Evolutionary conservation across 1,140 invertebrate genomes (phyloP), one percentile per base, ranked within the genome.

Genomic region (Globodera rostochiensis): DNA sequence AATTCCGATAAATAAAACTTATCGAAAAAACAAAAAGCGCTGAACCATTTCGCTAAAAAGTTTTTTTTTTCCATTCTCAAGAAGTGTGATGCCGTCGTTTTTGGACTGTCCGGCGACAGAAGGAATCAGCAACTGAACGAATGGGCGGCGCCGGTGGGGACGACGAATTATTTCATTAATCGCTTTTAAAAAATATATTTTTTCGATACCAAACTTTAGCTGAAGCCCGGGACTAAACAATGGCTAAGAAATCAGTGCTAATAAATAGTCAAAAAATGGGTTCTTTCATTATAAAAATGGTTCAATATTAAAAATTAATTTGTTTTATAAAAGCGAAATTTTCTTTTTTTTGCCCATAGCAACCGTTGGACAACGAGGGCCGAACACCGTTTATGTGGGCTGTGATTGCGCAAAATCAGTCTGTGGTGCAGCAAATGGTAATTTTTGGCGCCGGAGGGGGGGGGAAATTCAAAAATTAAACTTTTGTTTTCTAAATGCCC

Each of bases 381-480:
- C 81, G 84, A 57, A 80, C 84, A 8, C 67, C 67, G 25, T 86
- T 85, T 19, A 85, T 85, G 84, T 85, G 84, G 84, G 84, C 86
- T 21, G 83, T 85, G 36, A 74, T 86, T 46, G 85, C 84, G 25
- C 74, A 86, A 74, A 82, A 80, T 66, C 76, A 74, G 47, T 57
- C 81, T 64, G 73, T 84, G 19, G 86, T 87, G 0, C n/a, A 49
- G 70, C 57, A 53, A 53, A 84, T 85, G 19, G 73, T 85, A 25
- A 71, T 25, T 8, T 57, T 57, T 13, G 21, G 2, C 36, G 36
- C 36, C 36, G 36, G 36, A 36, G 36, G 36, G 36, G 36, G 36
- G 25, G 25, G 25, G 25, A 36, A 36, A 36, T 36, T 36, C n/a
- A n/a, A n/a, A n/a, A n/a, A n/a, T n/a, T n/a, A n/a, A n/a, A n/a